phyloP scores from a whole-genome alignment of 2,888 invertebrate genomes.

The Lepidonotus clava region DNA sequence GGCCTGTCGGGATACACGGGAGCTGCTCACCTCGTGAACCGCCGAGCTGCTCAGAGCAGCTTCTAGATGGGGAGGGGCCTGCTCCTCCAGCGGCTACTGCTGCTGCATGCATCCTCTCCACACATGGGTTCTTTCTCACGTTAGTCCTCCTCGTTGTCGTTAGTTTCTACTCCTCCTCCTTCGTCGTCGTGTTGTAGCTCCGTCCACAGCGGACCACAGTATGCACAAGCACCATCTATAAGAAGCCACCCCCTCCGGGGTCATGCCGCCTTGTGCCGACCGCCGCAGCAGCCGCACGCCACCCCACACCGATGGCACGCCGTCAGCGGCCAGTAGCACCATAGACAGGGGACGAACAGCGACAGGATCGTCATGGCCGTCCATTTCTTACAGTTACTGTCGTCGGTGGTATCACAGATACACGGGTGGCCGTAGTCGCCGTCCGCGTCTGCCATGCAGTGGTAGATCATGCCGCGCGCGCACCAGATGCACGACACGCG shows the following conservation, averaged over 20 bases:
- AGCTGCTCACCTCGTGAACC: background rate
- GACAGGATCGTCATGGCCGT: conserved; percentile 91
- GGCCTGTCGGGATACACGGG: background rate
- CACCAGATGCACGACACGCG: conserved; percentile 91
- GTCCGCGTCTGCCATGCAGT: conserved; percentile 95
- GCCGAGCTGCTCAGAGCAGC: background rate
- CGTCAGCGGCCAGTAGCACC: conserved; percentile 94
- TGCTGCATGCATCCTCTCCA: too few species aligned
- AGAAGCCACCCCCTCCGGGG: conserved; percentile 38
- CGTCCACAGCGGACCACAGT: background rate
- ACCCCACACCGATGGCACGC: conserved; percentile 91
- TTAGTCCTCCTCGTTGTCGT: background rate
- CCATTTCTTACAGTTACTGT: conserved; percentile 86
- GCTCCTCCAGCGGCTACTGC: too few species aligned
- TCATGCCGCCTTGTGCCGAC: conserved; percentile 84
- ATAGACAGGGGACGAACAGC: conserved; percentile 94
- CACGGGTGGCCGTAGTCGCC: conserved; percentile 90
- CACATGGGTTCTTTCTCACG: too few species aligned
- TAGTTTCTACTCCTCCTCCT: background rate
- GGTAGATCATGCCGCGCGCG: conserved; percentile 94
- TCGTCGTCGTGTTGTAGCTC: background rate
- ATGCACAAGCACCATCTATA: conserved; percentile 45
- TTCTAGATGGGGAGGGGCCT: too few species aligned
- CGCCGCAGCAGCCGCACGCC: conserved; percentile 91
- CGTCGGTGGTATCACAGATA: conserved; percentile 85